phyloP scores from a whole-genome alignment of 2,113 vertebrate species.

The Tragelaphus strepsiceros region DNA sequence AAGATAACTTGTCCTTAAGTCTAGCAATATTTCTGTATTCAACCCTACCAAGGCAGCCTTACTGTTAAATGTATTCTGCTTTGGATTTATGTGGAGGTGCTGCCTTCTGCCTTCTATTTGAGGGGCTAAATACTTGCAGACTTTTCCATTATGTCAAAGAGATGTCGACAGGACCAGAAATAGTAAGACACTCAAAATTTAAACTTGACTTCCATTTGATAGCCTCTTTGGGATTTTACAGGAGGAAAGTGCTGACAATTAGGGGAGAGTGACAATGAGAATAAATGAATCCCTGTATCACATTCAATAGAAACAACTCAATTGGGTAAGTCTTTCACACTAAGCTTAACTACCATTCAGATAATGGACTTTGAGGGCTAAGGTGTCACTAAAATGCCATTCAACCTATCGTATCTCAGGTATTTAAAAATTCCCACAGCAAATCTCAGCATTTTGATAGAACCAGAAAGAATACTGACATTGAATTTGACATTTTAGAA shows the following conservation, averaged over 20 bases:
- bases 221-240: slow-evolving; percentile 42
- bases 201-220: neutral
- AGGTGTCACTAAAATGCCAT: slow-evolving; percentile 14
- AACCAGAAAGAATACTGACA: slow-evolving; percentile 3
- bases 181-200: neutral
- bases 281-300: slow-evolving; percentile 26
- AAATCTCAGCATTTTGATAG: slow-evolving; percentile 34
- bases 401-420: neutral
- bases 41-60: neutral
- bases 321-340: neutral
- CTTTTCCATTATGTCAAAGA: neutral
- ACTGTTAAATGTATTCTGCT: neutral
- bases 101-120: neutral
- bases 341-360: neutral
- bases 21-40: slow-evolving; percentile 7
- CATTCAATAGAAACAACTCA: slow-evolving; percentile 26
- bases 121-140: neutral
- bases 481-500: slow-evolving; percentile 39
- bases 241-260: neutral
- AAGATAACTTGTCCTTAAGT: neutral
- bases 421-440: slow-evolving; percentile 14
- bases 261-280: neutral
- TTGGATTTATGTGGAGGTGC: neutral
- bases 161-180: slow-evolving; percentile 7
- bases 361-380: slow-evolving; percentile 23